Evolutionary conservation across 2,888 invertebrate genomes (phyloP), one percentile per base, ranked within the genome.

Genomic region (Caenorhabditis virilis): DNA sequence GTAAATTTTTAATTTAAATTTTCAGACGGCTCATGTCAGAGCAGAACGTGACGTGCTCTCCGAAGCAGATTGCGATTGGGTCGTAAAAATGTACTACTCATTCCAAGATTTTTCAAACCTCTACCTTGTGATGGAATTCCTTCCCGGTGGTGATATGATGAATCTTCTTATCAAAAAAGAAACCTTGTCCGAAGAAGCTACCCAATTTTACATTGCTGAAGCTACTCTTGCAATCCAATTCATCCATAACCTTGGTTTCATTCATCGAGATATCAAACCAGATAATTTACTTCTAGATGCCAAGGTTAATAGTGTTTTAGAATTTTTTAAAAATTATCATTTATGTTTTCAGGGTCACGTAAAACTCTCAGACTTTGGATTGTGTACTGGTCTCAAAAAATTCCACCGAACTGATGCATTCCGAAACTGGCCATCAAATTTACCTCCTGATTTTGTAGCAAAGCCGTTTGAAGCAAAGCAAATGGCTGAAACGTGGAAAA

Each of bases 141-240:
- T 98, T 78, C 97, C 97, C 25, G 98, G 97, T 75, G 97, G 95
- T 88, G 98, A 98, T 85, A 95, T 99, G 95, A 98, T 98, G 98
- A 99, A 98, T 39, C 88, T 98, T 61, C 88, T 98, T 61, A 98
- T 98, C 93, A 98, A 99, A 87, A 66, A 69, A 84, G 98, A 98
- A 85, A 98, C 97, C 1, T 88, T 98, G 57, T 92, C 94, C 63
- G 98, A 99, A 84, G 98, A 98, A 85, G 94, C 95, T 84, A 95
- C 98, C 66, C 95, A 98, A 87, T 98, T 99, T 87, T 98, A 99
- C 86, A 93, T 98, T 49, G 91, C 93, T 1, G 98, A 99, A 87
- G 95, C 97, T 47, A 95, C 97, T 30, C 88, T 98, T 76, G 97
- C 98, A 74, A 98, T 98, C 82, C 95, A 98, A 42, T 76, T 72